Evolutionary conservation across 2,888 invertebrate species (phyloP), one percentile per base, ranked within the genome.

Genomic region (Campoletis raptor): DNA sequence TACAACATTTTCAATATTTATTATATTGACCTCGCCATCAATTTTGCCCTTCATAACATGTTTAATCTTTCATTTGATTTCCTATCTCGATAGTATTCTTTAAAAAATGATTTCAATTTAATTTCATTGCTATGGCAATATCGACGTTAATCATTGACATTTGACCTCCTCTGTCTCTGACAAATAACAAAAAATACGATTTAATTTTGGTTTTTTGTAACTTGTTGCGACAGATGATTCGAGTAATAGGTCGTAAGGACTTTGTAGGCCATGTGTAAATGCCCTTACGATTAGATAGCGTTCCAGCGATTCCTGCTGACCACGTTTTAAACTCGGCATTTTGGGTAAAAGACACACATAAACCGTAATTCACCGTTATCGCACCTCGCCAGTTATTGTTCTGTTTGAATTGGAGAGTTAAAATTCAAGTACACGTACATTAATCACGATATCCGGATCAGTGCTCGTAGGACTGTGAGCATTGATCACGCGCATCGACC

Each of bases 251-350:
- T 37, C 18, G 37, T 40, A 66, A 66, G 37, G 37, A 37, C 66
- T 66, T 66, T 66, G 66, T 66, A n/a, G 66, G 24, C 40, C 45
- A 70, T 70, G 21, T 70, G 45, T 70, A 48, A 70, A 70, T 70
- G 70, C 45, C 24, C 70, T 70, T 70, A n/a, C n/a, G n/a, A n/a
- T n/a, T n/a, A 48, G 10, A 42, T 24, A 24, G 15, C 24, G 70
- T 74, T 42, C 45, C 48, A 66, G 48, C 42, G 73, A 30, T 24
- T 54, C 0, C 3, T 54, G 52, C 52, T 42, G 66, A 67, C 66
- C 66, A n/a, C 42, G n/a, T 30, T 40, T 37, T 10, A 37, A 36
- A 74, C 24, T 54, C 12, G 30, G 74, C 21, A 42, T 67, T 81
- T 67, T 48, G n/a, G 30, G 30, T 12, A 36, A 9, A 45, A 70